Conservation (phyloP, 2,888 invertebrate species). For the Elaeidobius kamerunicus region DNA sequence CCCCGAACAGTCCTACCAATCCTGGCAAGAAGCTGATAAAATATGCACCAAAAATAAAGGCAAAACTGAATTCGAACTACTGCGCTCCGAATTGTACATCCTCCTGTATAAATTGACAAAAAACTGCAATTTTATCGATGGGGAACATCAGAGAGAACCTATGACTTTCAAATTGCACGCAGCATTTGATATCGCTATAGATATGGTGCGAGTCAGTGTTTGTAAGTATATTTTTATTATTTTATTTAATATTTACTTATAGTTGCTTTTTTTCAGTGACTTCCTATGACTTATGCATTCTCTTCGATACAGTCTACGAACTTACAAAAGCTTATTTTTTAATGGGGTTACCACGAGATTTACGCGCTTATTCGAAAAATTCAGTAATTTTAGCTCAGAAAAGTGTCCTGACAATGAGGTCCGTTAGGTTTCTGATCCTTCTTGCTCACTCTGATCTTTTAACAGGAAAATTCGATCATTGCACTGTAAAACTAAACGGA, state of each 20-base stretch:
- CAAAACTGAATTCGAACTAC: slow-evolving; percentile 25
- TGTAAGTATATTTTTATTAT: slow-evolving; percentile 9
- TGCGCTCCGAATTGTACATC: slow-evolving; percentile 33
- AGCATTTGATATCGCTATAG: slow-evolving; percentile 27
- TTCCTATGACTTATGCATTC: slow-evolving; percentile 27
- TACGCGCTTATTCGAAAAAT: slow-evolving; percentile 38
- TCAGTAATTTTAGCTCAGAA: slow-evolving; percentile 40
- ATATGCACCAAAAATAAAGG: slow-evolving; percentile 25
- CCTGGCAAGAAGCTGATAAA: slow-evolving; percentile 34
- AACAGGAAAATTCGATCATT: slow-evolving; percentile 39
- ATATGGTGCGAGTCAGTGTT: background rate
- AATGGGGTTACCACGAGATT: slow-evolving; percentile 40
- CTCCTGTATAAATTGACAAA: slow-evolving; percentile 32
- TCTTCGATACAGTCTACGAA: slow-evolving; percentile 38
- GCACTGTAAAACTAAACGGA: slow-evolving; percentile 40
- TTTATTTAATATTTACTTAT: background rate
- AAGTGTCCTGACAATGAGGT: slow-evolving; percentile 40
- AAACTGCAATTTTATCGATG: slow-evolving; percentile 14
- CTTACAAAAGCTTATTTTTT: slow-evolving; percentile 36
- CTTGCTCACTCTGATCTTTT: slow-evolving; percentile 42
- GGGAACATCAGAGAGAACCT: slow-evolving; percentile 22
- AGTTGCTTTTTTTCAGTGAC: slow-evolving; percentile 22
- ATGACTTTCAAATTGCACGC: slow-evolving; percentile 31
- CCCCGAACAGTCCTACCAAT: slow-evolving; percentile 31
- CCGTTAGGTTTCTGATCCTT: slow-evolving; percentile 38